Base-by-base conservation (phyloP, 2,797 vertebrate species). In the Hippoglossus hippoglossus region DNA sequence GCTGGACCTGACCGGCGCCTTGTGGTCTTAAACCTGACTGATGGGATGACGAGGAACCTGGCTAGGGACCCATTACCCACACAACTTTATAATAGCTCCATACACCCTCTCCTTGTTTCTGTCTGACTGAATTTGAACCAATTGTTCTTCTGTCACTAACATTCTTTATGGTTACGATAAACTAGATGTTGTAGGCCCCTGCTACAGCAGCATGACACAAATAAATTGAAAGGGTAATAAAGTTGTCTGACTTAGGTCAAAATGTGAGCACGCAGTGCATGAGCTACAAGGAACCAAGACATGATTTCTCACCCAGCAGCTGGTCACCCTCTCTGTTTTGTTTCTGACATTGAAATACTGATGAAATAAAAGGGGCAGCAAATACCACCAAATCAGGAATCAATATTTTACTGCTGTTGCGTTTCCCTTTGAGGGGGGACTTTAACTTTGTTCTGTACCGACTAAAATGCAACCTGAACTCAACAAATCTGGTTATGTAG, bases 141-240 rank as follows among this genome's bases (percentile, higher is more conserved):
- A 89, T 87, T 91, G 91, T 91, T 90, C 87, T 91, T 90, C 65
- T 89, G 87, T 83, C 79, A 83, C 80, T 54, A 63, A 71, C 81
- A 77, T 85, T 91, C 67, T 94, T 93, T 94, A 94, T 89, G 80
- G 87, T 83, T 56, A 79, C 79, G 74, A 93, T 93, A 94, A 92
- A 93, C 77, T 82, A 77, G 81, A 79, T 39, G 71, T 79, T 75
- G 84, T 69, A 41, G 72, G 75, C 57, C 71, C 57, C 57, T 53
- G 83, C 82, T 80, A 68, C 87, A 59, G 82, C 58, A 41, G 73
- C 72, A 73, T 70, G 71, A 67, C 77, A 78, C 79, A 89, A 88
- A 92, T 90, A 80, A 91, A 92, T 91, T 85, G 57, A 75, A 78
- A 58, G 73, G 73, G 79, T 77, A 79, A 90, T 90, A 90, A 90